phyloP scores from a whole-genome alignment of 2,888 invertebrate genomes.

The Acholoe squamosa region DNA sequence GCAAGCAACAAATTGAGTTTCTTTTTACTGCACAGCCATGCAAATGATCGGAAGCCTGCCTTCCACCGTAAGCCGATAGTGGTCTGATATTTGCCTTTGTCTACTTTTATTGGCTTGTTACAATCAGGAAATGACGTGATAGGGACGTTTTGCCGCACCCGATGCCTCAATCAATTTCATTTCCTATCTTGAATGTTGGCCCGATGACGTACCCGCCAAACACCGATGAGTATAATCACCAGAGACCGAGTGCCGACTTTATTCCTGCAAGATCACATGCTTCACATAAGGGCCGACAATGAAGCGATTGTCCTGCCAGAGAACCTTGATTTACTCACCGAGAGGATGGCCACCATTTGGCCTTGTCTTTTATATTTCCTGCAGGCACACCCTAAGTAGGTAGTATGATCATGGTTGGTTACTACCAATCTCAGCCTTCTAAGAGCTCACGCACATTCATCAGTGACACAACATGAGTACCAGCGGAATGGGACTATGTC shows the following conservation, averaged over 20 bases:
- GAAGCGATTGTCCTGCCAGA: background rate
- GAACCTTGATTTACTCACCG: background rate
- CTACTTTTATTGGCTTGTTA: conserved; percentile 43
- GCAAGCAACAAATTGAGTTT: conserved; percentile 27
- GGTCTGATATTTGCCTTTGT: conserved; percentile 48
- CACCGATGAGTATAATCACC: conserved; percentile 23
- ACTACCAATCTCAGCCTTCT: background rate
- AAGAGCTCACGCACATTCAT: background rate
- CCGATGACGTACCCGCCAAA: background rate
- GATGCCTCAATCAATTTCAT: conserved; percentile 47
- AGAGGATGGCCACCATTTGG: background rate
- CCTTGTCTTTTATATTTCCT: background rate
- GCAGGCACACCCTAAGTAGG: background rate
- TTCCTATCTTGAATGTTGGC: conserved; percentile 45
- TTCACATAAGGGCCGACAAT: conserved; percentile 24
- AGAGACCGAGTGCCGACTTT: background rate
- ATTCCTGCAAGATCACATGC: conserved; percentile 14
- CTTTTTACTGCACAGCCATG: conserved; percentile 25
- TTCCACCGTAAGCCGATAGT: background rate
- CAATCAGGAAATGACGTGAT: conserved; percentile 52
- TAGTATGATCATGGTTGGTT: background rate
- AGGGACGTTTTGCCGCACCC: conserved; percentile 31
- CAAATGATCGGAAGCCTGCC: conserved; percentile 39
- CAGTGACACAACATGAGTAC: background rate
- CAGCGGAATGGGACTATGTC: background rate